Conservation (phyloP, 2,113 vertebrate genomes). For the Mellivora capensis region DNA sequence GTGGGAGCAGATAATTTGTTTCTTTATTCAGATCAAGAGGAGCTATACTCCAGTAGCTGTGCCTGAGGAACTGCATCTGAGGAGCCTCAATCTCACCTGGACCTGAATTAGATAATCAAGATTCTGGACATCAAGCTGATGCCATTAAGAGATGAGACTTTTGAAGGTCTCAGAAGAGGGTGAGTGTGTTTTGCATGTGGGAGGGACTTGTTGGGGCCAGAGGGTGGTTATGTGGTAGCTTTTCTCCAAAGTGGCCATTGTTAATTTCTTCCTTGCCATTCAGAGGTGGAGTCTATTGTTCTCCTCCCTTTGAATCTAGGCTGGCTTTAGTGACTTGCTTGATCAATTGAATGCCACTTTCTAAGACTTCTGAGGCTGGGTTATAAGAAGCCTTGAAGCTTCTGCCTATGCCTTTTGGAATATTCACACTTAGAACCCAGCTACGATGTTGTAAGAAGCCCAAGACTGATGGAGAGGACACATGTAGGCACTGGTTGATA, state of each 20-base stretch:
- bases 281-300: constrained; percentile 27
- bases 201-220: constrained; percentile 60
- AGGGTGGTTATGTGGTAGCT: constrained; percentile 57
- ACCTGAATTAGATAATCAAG: constrained; percentile 72
- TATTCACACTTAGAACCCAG: not conserved
- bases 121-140: constrained; percentile 75
- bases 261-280: constrained; percentile 32
- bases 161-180: constrained; percentile 77
- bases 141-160: constrained; percentile 72
- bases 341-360: not conserved
- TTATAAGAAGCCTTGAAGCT: constrained; percentile 1
- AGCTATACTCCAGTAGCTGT: constrained; percentile 69
- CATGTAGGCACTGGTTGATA: not conserved
- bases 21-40: constrained; percentile 77
- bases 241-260: not conserved
- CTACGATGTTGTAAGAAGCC: not conserved
- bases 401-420: constrained; percentile 5
- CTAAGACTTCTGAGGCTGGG: constrained; percentile 3
- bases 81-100: constrained; percentile 64
- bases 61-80: constrained; percentile 71
- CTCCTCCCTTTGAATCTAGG: constrained; percentile 37
- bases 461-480: not conserved
- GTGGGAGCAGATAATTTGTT: constrained; percentile 77
- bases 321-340: constrained; percentile 49
- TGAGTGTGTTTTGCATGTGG: constrained; percentile 76